Conservation (phyloP, 2,797 vertebrate species). For the Ambastaia sidthimunki region DNA sequence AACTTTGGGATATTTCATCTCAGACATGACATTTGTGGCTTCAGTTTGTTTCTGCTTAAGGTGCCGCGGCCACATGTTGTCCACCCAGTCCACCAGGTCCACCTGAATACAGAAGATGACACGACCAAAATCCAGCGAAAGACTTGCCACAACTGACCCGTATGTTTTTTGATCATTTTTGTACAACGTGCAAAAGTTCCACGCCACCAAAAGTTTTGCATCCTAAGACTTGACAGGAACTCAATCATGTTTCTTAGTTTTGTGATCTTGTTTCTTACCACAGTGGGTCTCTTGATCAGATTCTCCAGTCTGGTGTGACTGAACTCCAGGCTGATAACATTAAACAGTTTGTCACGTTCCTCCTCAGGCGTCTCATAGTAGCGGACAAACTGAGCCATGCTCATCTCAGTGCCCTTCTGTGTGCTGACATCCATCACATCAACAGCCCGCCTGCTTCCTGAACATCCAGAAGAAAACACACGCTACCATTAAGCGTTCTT, state of each 20-base stretch:
- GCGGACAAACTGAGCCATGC: constrained; percentile 95
- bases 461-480: constrained; percentile 34
- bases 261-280: constrained; percentile 67
- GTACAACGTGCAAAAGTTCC: not conserved
- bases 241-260: no score
- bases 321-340: constrained; percentile 98
- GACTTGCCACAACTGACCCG: not conserved
- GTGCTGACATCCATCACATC: constrained; percentile 98
- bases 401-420: constrained; percentile 95
- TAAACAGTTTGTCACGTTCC: constrained; percentile 93
- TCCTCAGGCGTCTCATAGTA: constrained; percentile 94
- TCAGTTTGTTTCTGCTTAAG: constrained; percentile 93
- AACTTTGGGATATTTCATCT: constrained; percentile 99
- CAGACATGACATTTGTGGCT: constrained; percentile 91
- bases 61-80: constrained; percentile 95
- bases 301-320: constrained; percentile 97
- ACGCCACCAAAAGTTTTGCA: not conserved
- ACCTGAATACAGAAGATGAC: constrained; percentile 75
- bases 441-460: constrained; percentile 92
- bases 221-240: not conserved
- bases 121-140: not conserved
- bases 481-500: not conserved
- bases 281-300: constrained; percentile 91
- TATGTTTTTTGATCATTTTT: not conserved
- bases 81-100: constrained; percentile 97